phyloP scores from a whole-genome alignment of 1,140 invertebrate species.

The Riptortus pedestris region DNA sequence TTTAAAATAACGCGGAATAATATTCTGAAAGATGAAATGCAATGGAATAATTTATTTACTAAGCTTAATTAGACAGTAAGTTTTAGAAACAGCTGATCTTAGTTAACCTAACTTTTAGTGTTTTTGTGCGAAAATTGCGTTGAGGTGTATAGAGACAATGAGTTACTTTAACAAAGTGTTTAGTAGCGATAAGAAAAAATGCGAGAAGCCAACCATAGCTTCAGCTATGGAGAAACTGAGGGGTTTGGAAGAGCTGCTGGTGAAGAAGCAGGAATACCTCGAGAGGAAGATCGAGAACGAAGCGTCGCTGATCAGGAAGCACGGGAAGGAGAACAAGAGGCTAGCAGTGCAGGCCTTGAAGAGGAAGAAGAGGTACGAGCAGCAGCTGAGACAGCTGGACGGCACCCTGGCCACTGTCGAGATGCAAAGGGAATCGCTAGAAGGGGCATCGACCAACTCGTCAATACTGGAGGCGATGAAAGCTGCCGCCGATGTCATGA shows the following conservation, averaged over 20 bases:
- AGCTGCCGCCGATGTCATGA: slow-evolving; percentile 90
- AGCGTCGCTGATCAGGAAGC: slow-evolving; percentile 72
- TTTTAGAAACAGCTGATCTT: too few relatives aligned
- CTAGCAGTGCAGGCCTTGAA: slow-evolving; percentile 93
- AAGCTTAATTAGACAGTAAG: too few relatives aligned
- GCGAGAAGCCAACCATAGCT: slow-evolving; percentile 70
- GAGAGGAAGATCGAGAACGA: slow-evolving; percentile 93
- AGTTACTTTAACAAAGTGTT: slow-evolving; percentile 84
- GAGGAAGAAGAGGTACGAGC: slow-evolving; percentile 94
- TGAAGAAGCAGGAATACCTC: slow-evolving; percentile 95
- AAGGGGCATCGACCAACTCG: slow-evolving; percentile 96
- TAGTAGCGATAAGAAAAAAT: slow-evolving; percentile 75
- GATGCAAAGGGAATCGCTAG: slow-evolving; percentile 92
- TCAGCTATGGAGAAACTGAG: slow-evolving; percentile 95
- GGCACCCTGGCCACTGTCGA: slow-evolving; percentile 97
- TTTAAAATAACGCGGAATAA: too few relatives aligned
- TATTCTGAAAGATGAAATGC: too few relatives aligned
- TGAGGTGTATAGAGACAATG: slow-evolving; percentile 43
- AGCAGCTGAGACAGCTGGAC: slow-evolving; percentile 95
- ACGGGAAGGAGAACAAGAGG: slow-evolving; percentile 95
- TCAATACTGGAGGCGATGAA: slow-evolving; percentile 95
- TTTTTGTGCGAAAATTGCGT: not conserved
- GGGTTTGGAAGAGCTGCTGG: slow-evolving; percentile 92
- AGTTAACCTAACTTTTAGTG: too few relatives aligned
- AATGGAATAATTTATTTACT: too few relatives aligned